Percentiles rank a stretch among this genome's conserved stretches.
phyloP scores from a whole-genome alignment of 2,113 vertebrate genomes.

The Pantherophis guttatus region DNA sequence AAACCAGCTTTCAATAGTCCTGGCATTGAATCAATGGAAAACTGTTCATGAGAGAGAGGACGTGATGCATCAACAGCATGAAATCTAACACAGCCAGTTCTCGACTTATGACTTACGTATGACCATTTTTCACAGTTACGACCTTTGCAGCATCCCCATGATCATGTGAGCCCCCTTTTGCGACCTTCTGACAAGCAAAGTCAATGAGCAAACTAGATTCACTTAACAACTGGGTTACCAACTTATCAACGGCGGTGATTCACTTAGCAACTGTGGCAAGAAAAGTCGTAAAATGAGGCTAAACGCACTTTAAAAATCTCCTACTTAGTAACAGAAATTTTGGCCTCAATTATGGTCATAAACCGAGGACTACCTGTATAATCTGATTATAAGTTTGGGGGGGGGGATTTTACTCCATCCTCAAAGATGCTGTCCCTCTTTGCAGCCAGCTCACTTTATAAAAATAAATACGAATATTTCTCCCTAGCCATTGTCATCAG shows the following conservation, averaged over 20 bases:
- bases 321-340: too few relatives aligned
- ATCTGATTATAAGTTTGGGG: not conserved
- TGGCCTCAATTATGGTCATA: too few relatives aligned
- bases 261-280: too few relatives aligned
- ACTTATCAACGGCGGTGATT: too few relatives aligned
- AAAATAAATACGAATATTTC: not conserved
- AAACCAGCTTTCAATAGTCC: not conserved
- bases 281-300: too few relatives aligned
- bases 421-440: too few relatives aligned
- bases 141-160: not conserved
- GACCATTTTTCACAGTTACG: not conserved
- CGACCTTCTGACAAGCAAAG: too few relatives aligned
- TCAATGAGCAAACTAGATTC: too few relatives aligned
- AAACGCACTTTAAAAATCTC: too few relatives aligned
- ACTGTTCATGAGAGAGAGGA: not conserved
- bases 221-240: too few relatives aligned
- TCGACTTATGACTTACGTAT: not conserved
- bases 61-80: not conserved
- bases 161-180: not conserved
- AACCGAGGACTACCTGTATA: not conserved
- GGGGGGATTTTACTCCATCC: not conserved
- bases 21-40: not conserved
- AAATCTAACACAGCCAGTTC: not conserved
- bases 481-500: not conserved
- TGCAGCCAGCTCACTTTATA: not conserved